A percentile compares a stretch with the other conserved stretches of the same genome.
These are phyloP conservation scores for Furnarius figulus DNA, from an alignment of 2,113 vertebrate species.

Conservation along the genomic window DNA sequence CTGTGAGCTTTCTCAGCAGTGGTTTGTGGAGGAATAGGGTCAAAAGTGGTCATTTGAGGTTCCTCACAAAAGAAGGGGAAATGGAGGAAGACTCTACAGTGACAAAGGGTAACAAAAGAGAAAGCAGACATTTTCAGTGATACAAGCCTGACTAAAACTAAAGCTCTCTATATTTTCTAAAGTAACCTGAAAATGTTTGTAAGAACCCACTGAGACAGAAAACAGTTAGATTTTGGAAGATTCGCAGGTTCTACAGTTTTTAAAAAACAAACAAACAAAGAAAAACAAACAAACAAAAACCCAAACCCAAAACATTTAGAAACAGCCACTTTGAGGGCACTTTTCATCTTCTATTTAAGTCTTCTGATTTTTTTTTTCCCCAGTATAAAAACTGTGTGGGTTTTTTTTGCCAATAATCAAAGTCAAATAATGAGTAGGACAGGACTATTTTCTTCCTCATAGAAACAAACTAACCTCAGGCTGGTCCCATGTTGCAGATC, in stretches of 20 bases:
- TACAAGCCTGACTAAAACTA: not conserved
- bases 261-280: no score
- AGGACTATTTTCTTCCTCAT: not conserved
- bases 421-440: not conserved
- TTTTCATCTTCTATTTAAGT: not conserved
- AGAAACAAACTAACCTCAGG: not conserved
- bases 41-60: not conserved
- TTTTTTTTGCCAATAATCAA: not conserved
- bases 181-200: not conserved
- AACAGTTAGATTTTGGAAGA: not conserved
- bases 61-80: not conserved
- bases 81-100: not conserved
- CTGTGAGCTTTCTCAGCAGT: not conserved
- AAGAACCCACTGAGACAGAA: not conserved
- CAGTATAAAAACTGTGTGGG: not conserved
- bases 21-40: not conserved
- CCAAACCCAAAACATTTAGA: not conserved
- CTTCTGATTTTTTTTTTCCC: not conserved
- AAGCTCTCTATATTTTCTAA: not conserved
- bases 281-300: rapidly evolving
- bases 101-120: not conserved
- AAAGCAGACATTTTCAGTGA: not conserved
- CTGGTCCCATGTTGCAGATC: not conserved
- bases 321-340: not conserved
- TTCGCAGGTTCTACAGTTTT: not conserved